A percentile compares a stretch with the other conserved stretches of the same genome.
Evolutionary conservation across 2,113 vertebrate species (phyloP).

Genomic region (Antennarius striatus): DNA sequence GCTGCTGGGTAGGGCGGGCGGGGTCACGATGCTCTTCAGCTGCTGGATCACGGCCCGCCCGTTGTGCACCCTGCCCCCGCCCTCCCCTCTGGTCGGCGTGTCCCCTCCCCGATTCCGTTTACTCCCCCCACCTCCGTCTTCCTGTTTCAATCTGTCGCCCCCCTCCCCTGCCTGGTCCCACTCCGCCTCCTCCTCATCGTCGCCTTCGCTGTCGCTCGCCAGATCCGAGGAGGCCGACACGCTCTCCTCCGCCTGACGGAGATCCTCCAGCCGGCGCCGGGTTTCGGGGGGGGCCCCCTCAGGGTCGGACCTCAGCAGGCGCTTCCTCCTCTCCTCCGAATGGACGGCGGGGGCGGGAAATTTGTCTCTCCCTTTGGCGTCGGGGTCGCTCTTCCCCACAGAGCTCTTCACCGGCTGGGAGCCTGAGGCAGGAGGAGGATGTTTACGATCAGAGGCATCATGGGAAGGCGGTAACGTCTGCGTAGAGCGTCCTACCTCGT

Average conservation of each 20-base stretch:
- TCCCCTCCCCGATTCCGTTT: slow-evolving; percentile 61
- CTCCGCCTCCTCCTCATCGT: slow-evolving; percentile 72
- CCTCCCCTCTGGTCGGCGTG: slow-evolving; percentile 41
- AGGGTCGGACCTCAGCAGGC: slow-evolving; percentile 67
- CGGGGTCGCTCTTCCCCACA: slow-evolving; percentile 61
- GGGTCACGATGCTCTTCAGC: slow-evolving; percentile 67
- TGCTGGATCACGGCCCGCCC: slow-evolving; percentile 79
- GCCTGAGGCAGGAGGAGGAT: slow-evolving; percentile 43
- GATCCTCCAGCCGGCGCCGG: slow-evolving; percentile 71
- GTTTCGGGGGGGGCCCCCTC: slow-evolving; percentile 73
- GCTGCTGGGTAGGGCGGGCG: slow-evolving; percentile 54
- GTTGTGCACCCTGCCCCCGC: slow-evolving; percentile 70
- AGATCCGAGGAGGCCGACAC: slow-evolving; percentile 73
- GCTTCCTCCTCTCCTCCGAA: slow-evolving; percentile 77
- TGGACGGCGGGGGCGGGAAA: slow-evolving; percentile 54
- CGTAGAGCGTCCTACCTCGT: slow-evolving; percentile 59
- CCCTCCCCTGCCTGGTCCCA: slow-evolving; percentile 65
- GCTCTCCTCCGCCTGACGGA: slow-evolving; percentile 69
- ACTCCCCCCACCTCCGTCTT: slow-evolving; percentile 62
- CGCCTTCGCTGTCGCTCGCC: slow-evolving; percentile 75
- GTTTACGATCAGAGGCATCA: slow-evolving; percentile 13
- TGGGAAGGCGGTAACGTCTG: slow-evolving; percentile 7
- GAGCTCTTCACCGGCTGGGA: slow-evolving; percentile 64
- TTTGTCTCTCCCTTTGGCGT: slow-evolving; percentile 72
- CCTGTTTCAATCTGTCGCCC: slow-evolving; percentile 79